phyloP scores from a whole-genome alignment of 2,797 vertebrate genomes.

The Simalia tracyae region DNA sequence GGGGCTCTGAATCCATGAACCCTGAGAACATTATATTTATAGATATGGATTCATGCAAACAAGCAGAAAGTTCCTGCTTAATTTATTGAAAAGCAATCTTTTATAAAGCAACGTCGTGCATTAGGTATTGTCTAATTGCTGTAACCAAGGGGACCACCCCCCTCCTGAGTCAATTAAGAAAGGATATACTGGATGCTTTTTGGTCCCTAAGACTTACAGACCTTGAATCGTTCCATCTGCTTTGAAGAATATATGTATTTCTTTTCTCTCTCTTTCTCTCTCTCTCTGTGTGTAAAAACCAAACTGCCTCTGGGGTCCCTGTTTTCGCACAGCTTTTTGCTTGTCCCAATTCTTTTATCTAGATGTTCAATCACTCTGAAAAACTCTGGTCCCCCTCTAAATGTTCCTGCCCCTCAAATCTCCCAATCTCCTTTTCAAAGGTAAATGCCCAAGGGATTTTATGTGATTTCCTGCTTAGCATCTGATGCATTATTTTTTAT shows the following conservation, averaged over 20 bases:
- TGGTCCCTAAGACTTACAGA: conserved; percentile 23
- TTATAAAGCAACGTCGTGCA: neutral
- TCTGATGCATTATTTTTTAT: neutral
- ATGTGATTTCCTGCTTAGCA: conserved; percentile 15
- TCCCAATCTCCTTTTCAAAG: neutral
- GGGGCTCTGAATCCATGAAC: neutral
- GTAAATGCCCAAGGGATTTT: neutral
- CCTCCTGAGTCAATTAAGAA: conserved; percentile 23
- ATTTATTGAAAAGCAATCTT: conserved; percentile 9
- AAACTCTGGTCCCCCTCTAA: neutral
- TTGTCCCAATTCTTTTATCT: neutral
- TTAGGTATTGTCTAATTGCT: neutral
- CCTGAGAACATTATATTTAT: neutral
- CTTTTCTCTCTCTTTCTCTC: too few relatives aligned
- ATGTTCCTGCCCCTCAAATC: neutral
- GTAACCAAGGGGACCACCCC: neutral
- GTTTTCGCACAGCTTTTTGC: neutral
- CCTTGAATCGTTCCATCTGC: conserved; percentile 22
- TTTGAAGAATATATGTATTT: conserved; percentile 11
- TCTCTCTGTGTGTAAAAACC: conserved; percentile 26
- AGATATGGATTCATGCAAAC: neutral
- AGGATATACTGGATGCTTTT: conserved; percentile 15
- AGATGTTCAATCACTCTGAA: conserved; percentile 23
- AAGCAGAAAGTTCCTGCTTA: conserved; percentile 18
- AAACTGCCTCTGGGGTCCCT: conserved; percentile 17